phyloP scores from a whole-genome alignment of 2,888 invertebrate species.

The Bombyx huttoni region DNA sequence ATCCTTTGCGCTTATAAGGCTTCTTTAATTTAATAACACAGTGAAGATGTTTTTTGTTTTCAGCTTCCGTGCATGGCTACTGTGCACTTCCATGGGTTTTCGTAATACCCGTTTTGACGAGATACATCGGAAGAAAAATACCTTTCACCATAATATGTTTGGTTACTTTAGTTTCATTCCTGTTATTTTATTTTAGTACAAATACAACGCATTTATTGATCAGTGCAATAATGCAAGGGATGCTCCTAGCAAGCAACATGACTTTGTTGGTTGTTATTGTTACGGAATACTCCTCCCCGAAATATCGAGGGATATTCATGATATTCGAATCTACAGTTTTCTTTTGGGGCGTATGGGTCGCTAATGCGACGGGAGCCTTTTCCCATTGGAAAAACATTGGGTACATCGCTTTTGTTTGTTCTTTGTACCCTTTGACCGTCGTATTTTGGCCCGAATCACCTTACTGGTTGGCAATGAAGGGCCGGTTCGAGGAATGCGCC shows the following conservation, averaged over 20 bases:
- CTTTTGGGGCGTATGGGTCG: slow-evolving; percentile 37
- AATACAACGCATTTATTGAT: slow-evolving; percentile 23
- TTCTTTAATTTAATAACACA: too few relatives aligned
- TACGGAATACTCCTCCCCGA: slow-evolving; percentile 30
- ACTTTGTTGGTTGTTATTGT: slow-evolving; percentile 29
- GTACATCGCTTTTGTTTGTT: slow-evolving; percentile 19
- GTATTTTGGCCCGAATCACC: slow-evolving; percentile 34
- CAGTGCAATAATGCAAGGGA: slow-evolving; percentile 27
- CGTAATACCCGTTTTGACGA: slow-evolving; percentile 23
- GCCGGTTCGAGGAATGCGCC: slow-evolving; percentile 29
- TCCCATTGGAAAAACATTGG: slow-evolving; percentile 32
- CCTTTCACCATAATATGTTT: slow-evolving; percentile 22
- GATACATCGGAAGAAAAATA: slow-evolving; percentile 23
- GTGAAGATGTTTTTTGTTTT: slow-evolving; percentile 10
- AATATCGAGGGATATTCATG: slow-evolving; percentile 32
- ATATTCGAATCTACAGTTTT: slow-evolving; percentile 32
- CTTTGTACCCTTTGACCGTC: slow-evolving; percentile 21
- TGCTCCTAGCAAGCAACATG: slow-evolving; percentile 24
- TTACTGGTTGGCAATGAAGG: slow-evolving; percentile 34
- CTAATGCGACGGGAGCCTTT: slow-evolving; percentile 34
- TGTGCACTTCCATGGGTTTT: slow-evolving; percentile 25
- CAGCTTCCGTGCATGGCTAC: slow-evolving; percentile 32
- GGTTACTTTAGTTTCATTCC: slow-evolving; percentile 21
- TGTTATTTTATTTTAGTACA: slow-evolving; percentile 27
- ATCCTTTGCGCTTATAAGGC: too few relatives aligned